phyloP scores from a whole-genome alignment of 2,888 invertebrate species.

The Exephanes ischioxanthus region DNA sequence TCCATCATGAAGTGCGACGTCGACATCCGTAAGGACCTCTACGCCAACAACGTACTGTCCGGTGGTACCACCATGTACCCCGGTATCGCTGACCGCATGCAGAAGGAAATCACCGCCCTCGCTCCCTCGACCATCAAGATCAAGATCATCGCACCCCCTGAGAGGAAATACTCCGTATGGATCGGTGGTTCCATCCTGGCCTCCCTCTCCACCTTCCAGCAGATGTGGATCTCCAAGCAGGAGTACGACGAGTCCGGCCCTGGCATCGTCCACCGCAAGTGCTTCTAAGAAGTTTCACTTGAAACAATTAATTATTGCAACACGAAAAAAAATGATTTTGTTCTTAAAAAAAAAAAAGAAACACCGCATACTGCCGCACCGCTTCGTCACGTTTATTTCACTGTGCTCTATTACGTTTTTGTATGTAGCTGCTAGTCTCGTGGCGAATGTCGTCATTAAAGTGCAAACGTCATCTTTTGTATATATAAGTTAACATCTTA shows the following conservation, averaged over 20 bases:
- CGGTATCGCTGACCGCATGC: conserved; percentile 98
- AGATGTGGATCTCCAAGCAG: conserved; percentile 98
- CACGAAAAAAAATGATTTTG: conserved; percentile 60
- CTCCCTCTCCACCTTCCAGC: conserved; percentile 95
- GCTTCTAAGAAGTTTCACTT: conserved; percentile 90
- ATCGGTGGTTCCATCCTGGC: conserved; percentile 99
- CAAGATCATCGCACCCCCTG: conserved; percentile 98
- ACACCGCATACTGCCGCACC: conserved; percentile 77
- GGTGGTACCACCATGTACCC: conserved; percentile 99
- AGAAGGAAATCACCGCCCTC: conserved; percentile 97
- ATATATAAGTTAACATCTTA: conserved; percentile 83
- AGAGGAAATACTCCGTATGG: conserved; percentile 99
- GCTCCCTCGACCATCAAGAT: conserved; percentile 97
- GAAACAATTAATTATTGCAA: conserved; percentile 71
- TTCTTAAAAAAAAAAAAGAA: conserved; percentile 56
- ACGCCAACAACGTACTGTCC: conserved; percentile 96
- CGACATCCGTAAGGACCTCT: conserved; percentile 96
- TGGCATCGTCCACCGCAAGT: conserved; percentile 98
- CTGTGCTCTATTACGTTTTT: conserved; percentile 73
- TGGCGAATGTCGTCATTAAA: conserved; percentile 76
- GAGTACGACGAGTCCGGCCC: conserved; percentile 99
- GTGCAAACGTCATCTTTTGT: conserved; percentile 83
- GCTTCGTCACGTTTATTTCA: conserved; percentile 76
- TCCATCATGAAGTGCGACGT: conserved; percentile 98
- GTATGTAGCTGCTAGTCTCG: conserved; percentile 76